phyloP scores from a whole-genome alignment of 2,797 vertebrate species.

The Rallus crepitans region DNA sequence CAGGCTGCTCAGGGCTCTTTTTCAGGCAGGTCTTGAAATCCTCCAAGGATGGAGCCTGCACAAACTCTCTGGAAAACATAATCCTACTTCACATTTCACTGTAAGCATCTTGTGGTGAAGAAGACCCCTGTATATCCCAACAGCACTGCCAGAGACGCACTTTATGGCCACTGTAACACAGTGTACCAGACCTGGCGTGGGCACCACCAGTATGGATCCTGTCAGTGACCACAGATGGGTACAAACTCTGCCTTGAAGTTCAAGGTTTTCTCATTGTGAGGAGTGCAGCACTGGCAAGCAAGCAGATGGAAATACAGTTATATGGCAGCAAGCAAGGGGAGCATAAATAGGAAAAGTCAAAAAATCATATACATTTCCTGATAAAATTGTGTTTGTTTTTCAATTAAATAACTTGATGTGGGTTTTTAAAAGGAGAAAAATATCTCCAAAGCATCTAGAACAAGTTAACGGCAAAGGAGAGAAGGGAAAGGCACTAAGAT shows the following conservation, averaged over 20 bases:
- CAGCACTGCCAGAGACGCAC: background rate
- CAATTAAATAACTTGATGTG: background rate
- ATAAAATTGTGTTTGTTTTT: background rate
- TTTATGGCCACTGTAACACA: background rate
- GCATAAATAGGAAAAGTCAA: background rate
- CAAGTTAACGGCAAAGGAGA: background rate
- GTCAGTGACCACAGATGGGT: background rate
- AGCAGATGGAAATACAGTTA: fast-evolving
- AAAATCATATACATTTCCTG: background rate
- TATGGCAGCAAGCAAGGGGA: background rate
- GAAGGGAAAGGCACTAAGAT: background rate
- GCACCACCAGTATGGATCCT: background rate
- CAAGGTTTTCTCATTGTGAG: background rate
- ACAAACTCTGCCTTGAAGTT: background rate
- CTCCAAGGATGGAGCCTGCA: background rate
- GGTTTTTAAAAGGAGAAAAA: background rate
- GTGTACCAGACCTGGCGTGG: background rate
- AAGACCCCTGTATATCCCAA: background rate
- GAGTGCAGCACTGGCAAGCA: background rate
- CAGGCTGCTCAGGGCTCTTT: background rate
- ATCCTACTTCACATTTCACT: background rate
- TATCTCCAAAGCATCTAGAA: background rate
- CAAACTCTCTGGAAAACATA: background rate
- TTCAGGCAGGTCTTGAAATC: background rate
- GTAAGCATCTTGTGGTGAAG: background rate